Conservation (phyloP, 2,113 vertebrate species). For the Apodemus speciosus region DNA sequence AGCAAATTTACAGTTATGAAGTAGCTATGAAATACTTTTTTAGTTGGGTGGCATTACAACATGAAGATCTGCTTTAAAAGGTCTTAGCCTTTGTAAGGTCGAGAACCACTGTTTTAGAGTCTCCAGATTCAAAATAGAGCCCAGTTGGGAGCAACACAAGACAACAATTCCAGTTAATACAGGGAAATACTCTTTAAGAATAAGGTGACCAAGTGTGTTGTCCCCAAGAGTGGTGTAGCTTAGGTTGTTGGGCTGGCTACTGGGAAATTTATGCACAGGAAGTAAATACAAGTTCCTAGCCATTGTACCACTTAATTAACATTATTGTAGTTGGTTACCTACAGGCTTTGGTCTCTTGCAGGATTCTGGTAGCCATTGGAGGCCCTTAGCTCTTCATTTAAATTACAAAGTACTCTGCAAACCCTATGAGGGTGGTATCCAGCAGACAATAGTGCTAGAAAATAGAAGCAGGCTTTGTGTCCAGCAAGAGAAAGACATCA, state of each 20-base stretch:
- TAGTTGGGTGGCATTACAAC: not conserved
- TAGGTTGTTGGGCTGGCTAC: not conserved
- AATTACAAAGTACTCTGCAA: not conserved
- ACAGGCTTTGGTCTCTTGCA: not conserved
- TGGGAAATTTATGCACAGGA: not conserved
- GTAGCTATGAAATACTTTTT: not conserved
- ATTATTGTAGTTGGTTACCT: not conserved
- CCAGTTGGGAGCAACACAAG: not conserved
- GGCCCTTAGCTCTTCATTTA: not conserved
- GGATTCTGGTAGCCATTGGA: not conserved
- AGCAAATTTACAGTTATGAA: not conserved
- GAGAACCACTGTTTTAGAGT: not conserved
- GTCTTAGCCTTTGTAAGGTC: not conserved
- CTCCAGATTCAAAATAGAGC: not conserved
- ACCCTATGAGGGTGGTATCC: not conserved
- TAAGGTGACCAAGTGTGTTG: no score
- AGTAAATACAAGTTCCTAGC: not conserved
- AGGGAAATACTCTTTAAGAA: not conserved
- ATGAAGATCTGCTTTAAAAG: not conserved
- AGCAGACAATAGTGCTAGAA: not conserved
- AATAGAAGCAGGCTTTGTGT: not conserved
- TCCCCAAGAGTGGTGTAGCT: not conserved
- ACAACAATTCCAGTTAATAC: not conserved
- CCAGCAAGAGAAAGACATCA: not conserved
- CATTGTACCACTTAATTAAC: not conserved